A percentile compares a stretch with the other conserved stretches of the same genome.
Evolutionary conservation across 2,888 invertebrate species (phyloP).

Genomic region (Ryuthela nishihirai): DNA sequence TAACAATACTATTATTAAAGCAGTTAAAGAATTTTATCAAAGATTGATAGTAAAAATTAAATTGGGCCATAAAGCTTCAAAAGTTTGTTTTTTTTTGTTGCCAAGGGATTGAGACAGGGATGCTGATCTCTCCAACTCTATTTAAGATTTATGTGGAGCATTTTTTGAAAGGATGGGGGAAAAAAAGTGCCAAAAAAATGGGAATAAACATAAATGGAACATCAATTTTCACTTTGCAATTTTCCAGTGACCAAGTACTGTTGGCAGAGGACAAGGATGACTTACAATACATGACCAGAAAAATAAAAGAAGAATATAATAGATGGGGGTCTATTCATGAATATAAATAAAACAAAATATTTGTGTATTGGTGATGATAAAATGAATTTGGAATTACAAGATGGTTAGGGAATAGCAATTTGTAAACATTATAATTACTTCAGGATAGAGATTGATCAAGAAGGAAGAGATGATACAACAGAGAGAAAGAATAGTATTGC

Average conservation of each 20-base stretch:
- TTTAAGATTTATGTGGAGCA: not conserved
- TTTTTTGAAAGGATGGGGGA: not conserved
- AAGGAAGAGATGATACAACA: not conserved
- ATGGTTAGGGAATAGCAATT: not conserved
- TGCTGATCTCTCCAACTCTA: not conserved
- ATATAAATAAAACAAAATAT: not conserved
- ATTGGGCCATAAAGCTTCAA: too few relatives aligned
- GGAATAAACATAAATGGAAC: not conserved
- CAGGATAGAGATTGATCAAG: not conserved
- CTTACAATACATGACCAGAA: not conserved
- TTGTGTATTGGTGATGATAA: not conserved
- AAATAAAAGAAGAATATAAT: not conserved
- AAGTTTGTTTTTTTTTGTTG: too few relatives aligned
- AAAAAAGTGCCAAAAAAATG: not conserved
- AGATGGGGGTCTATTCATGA: not conserved
- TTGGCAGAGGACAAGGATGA: not conserved
- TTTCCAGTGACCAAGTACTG: slow-evolving; percentile 1
- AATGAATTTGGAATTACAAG: not conserved
- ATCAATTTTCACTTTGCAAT: not conserved
- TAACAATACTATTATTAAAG: not conserved
- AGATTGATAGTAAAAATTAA: too few relatives aligned
- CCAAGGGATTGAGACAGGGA: not conserved
- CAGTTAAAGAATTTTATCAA: too few relatives aligned
- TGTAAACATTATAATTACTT: slow-evolving; percentile 1
- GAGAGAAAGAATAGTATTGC: not conserved